Evolutionary conservation across 2,888 invertebrate genomes (phyloP).

Genomic region (Cremastobaeus sp.): DNA sequence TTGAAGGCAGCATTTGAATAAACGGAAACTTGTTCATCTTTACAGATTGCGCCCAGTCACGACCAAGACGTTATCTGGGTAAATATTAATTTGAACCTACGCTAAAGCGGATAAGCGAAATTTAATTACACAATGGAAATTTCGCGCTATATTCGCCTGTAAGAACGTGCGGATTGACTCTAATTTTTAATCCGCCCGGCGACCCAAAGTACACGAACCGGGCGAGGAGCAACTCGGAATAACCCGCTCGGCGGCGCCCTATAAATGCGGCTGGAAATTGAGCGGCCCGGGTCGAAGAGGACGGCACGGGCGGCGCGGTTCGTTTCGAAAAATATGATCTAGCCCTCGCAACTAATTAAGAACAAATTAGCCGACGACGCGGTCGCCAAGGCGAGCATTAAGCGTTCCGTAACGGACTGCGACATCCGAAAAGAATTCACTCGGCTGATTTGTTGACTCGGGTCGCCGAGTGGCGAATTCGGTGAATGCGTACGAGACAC

Average conservation of each 20-base stretch:
- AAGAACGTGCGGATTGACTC: slow-evolving; percentile 35
- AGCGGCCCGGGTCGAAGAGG: slow-evolving; percentile 34
- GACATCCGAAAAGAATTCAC: slow-evolving; percentile 36
- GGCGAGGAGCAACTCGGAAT: background rate
- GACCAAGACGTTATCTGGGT: slow-evolving; percentile 18
- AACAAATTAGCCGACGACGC: slow-evolving; percentile 51
- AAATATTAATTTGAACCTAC: slow-evolving; percentile 51
- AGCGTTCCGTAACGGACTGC: slow-evolving; percentile 28
- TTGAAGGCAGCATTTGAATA: too few relatives aligned
- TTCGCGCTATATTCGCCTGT: slow-evolving; percentile 21
- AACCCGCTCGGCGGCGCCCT: slow-evolving; percentile 8
- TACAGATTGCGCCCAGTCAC: too few relatives aligned
- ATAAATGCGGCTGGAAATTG: slow-evolving; percentile 46
- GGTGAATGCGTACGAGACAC: slow-evolving; percentile 46
- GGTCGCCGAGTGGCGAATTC: background rate
- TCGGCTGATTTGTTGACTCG: slow-evolving; percentile 38
- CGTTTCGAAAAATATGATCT: slow-evolving; percentile 54
- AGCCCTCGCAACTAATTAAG: slow-evolving; percentile 56
- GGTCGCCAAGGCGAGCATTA: slow-evolving; percentile 35
- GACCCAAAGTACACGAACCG: slow-evolving; percentile 33
- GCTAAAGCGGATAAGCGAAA: slow-evolving; percentile 34
- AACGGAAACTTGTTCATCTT: too few relatives aligned
- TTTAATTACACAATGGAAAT: slow-evolving; percentile 59
- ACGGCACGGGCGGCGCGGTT: slow-evolving; percentile 8
- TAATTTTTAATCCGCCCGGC: slow-evolving; percentile 37